Evolutionary conservation across 2,888 invertebrate species (phyloP), one percentile per base, ranked within the genome.

Genomic region (Barypeithes pellucidus): DNA sequence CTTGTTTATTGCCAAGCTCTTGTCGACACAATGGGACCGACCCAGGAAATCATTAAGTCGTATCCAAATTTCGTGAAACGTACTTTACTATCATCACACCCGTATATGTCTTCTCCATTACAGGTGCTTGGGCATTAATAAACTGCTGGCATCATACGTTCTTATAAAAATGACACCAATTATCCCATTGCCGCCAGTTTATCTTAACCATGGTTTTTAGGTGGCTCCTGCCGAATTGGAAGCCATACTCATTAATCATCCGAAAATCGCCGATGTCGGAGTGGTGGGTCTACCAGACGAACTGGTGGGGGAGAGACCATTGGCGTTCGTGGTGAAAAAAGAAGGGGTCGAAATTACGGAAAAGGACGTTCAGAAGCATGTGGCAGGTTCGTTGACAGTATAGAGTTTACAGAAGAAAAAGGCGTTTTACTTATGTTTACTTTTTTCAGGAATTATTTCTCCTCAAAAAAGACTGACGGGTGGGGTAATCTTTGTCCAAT

Each of bases 221-320:
- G 96, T 97, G 5, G 91, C 96, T 9, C 97, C 97, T 20, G 96
- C 96, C 0, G 97, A 97, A 85, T 84, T 97, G 24, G 97, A 97
- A 85, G 91, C 89, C 62, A 81, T 94, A 3, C 81, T 95, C 0
- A 89, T 93, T 72, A 88, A 89, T 47, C 93, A 94, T 84, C 93
- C 94, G 0, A 89, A 89, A 24, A 89, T 98, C 0, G 84, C 88
- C 11, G 97, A 97, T 80, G 94, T 93, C 0, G 96, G 94, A 0
- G 96, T 97, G 0, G 88, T 96, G 73, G 96, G 95, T 0, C 85
- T 94, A 14, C 91, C 92, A 0, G 91, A 95, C 81, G 85, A 88
- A 0, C 84, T 85, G 9, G 88, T 87, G 36, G 96, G 95, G 4
- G 95, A 96, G 85, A 88, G 90, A 9, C 95, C 95, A 0, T 89